These are phyloP conservation scores for Sitophilus oryzae DNA, from an alignment of 1,140 invertebrate species.

Conservation along the genomic window DNA sequence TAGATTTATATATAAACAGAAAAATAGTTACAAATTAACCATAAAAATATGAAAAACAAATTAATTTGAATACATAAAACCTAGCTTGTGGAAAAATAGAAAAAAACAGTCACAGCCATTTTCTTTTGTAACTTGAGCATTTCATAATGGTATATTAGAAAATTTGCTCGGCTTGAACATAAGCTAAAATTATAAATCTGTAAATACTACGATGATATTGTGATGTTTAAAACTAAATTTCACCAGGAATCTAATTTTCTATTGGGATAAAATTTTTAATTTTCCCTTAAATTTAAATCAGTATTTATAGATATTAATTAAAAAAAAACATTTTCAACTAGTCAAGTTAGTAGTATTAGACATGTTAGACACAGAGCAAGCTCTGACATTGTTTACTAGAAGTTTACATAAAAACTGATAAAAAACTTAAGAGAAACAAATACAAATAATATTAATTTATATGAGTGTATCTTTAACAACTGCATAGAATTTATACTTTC, in stretches of 20 bases:
- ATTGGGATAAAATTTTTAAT: too few relatives aligned
- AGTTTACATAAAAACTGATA: too few relatives aligned
- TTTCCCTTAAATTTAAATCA: too few relatives aligned
- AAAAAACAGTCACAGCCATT: constrained; percentile 37
- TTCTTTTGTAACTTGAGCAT: constrained; percentile 35
- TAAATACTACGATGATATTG: too few relatives aligned
- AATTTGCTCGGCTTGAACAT: neutral
- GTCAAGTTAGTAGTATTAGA: too few relatives aligned
- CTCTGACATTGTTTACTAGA: too few relatives aligned
- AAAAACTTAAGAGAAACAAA: constrained; percentile 3
- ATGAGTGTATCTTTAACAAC: neutral
- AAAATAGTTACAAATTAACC: neutral
- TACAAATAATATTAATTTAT: neutral
- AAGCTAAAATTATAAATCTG: constrained; percentile 1
- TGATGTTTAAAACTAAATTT: too few relatives aligned
- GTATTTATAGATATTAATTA: too few relatives aligned
- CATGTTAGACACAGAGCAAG: too few relatives aligned
- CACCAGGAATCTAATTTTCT: too few relatives aligned
- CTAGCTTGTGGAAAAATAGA: constrained; percentile 10
- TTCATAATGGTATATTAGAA: constrained; percentile 9
- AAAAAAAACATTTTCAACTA: too few relatives aligned
- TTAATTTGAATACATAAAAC: neutral
- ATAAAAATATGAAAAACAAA: constrained; percentile 1
- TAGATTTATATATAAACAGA: neutral
- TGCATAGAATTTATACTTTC: neutral